Evolutionary conservation across 1,140 invertebrate species (phyloP).

Genomic region (Campoletis sonorensis): DNA sequence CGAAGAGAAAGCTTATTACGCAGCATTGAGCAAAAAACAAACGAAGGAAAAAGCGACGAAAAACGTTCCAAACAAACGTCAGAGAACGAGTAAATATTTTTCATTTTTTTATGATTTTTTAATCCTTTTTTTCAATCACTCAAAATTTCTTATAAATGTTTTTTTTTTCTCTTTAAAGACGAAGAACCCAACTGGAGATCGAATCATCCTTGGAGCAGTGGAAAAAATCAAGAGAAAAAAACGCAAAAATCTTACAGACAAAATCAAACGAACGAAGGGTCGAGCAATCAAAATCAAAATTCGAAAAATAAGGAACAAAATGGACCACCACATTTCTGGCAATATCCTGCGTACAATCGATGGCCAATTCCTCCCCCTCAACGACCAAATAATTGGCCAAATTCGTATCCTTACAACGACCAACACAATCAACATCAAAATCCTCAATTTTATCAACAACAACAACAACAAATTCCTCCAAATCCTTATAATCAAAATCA

Average conservation of each 20-base stretch:
- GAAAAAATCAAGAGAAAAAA: slow-evolving; percentile 44
- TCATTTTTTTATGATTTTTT: neutral
- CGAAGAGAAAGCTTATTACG: slow-evolving; percentile 80
- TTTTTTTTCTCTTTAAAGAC: slow-evolving; percentile 44
- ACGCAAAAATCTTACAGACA: neutral
- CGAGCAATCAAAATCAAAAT: slow-evolving; percentile 14
- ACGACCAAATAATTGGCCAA: neutral
- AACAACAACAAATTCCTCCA: neutral
- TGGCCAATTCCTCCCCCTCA: slow-evolving; percentile 36
- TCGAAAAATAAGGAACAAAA: slow-evolving; percentile 16
- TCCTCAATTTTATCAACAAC: neutral
- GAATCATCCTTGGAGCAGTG: slow-evolving; percentile 66
- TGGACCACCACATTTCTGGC: slow-evolving; percentile 44
- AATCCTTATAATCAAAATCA: slow-evolving; percentile 23
- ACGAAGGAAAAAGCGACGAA: slow-evolving; percentile 38
- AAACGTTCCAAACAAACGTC: slow-evolving; percentile 52
- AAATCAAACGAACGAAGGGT: slow-evolving; percentile 41
- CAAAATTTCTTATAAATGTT: neutral
- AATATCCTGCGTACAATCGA: slow-evolving; percentile 39
- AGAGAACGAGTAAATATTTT: slow-evolving; percentile 43
- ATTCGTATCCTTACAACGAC: slow-evolving; percentile 17
- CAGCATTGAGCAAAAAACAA: slow-evolving; percentile 62
- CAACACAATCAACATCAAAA: slow-evolving; percentile 16
- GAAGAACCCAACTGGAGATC: slow-evolving; percentile 59
- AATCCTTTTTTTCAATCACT: neutral